Conservation (phyloP, 2,797 vertebrate genomes). For the Setipinna tenuifilis region DNA sequence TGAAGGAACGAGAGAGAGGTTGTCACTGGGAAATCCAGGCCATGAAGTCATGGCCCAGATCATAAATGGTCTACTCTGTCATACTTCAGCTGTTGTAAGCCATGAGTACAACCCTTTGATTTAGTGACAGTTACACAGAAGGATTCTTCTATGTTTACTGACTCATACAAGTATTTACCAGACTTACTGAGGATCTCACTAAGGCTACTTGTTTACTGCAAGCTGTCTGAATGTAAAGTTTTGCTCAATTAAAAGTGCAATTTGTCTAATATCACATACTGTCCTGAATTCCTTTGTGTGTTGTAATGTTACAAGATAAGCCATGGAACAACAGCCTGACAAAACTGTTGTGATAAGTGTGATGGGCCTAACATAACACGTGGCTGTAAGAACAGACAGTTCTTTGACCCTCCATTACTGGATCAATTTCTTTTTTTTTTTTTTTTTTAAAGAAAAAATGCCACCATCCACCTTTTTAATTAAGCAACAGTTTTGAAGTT, state of each 20-base stretch:
- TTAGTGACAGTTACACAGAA: neutral
- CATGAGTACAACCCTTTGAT: slow-evolving; percentile 1
- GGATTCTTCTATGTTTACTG: neutral
- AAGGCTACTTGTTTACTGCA: neutral
- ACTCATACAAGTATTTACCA: neutral
- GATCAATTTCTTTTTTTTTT: neutral
- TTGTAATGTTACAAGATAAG: slow-evolving; percentile 30
- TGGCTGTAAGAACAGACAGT: slow-evolving; percentile 10
- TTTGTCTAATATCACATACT: neutral
- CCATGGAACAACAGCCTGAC: slow-evolving; percentile 26
- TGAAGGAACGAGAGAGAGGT: neutral
- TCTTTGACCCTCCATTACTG: slow-evolving; percentile 1
- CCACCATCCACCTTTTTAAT: neutral
- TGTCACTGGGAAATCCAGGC: slow-evolving; percentile 1
- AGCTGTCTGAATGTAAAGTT: neutral
- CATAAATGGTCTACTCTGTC: slow-evolving; percentile 32
- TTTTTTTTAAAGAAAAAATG: neutral
- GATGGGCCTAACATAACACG: neutral
- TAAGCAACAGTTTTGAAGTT: neutral
- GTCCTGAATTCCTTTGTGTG: neutral
- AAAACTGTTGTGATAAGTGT: slow-evolving; percentile 39
- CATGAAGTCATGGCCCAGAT: slow-evolving; percentile 9
- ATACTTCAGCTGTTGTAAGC: slow-evolving; percentile 40
- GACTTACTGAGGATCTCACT: neutral
- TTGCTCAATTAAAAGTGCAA: neutral